Base-by-base conservation (phyloP, 2,888 invertebrate species). In the Notodonta ziczac region DNA sequence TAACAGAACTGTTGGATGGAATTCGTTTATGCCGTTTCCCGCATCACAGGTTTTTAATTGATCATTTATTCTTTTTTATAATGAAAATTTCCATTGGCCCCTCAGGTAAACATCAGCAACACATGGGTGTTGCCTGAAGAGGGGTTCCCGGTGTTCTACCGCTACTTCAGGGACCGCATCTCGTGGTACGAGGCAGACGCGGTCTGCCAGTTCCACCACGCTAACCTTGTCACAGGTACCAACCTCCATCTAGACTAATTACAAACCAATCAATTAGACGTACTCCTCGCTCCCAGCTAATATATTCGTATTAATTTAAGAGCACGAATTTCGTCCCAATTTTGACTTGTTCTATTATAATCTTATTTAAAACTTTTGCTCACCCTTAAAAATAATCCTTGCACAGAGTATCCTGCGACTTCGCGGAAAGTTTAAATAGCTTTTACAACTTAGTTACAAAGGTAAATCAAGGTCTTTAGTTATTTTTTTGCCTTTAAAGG, bases 141-240 rank as follows among this genome's bases (percentile, higher is more conserved):
- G 81, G 97, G 96, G 40, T 96, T 96, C 83, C 96, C 96, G 66
- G 97, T 97, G 63, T 97, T 97, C 92, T 97, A 97, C 91, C 96
- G 97, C 78, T 96, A 97, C 94, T 97, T 97, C 94, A 95, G 96
- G 74, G 97, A 97, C 91, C 96, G 96, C 87, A 96, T 97, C 83
- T 97, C 97, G 53, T 97, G 97, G 97, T 97, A 96, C 83, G 97
- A 97, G 85, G 97, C 97, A 4, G 97, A 97, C 82, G 97, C 97
- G 44, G 97, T 97, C 60, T 97, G 97, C 87, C 97, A 97, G 90
- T 97, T 97, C 78, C 97, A 97, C 86, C 97, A 97, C 84, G 97
- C 96, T 72, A 96, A 97, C 85, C 94, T 97, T 60, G 96, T 97
- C 74, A 97, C 97, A 88, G 97, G 97, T 78, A 4, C 44, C 13